Conservation (phyloP, 2,888 invertebrate species). For the Pyrgus malvae region DNA sequence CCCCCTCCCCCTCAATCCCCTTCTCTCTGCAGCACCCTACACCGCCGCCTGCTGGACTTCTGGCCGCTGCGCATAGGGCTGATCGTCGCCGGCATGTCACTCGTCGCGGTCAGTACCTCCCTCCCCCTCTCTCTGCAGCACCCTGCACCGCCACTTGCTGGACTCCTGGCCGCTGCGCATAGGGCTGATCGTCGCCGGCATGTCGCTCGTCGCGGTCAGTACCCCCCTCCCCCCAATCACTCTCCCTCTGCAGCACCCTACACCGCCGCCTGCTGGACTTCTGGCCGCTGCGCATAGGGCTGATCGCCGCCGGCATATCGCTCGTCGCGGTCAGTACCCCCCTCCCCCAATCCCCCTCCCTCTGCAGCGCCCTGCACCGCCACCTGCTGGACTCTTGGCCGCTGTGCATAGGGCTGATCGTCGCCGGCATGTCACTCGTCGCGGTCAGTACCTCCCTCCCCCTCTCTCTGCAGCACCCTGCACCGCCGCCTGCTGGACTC, state of each 20-base stretch:
- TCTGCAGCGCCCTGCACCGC: neutral
- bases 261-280: conserved; percentile 71
- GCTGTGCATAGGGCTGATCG: too few species aligned
- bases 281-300: conserved; percentile 84
- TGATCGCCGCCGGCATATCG: conserved; percentile 83
- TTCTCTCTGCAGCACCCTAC: neutral
- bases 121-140: neutral
- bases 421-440: too few species aligned
- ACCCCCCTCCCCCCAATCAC: neutral
- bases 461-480: too few species aligned
- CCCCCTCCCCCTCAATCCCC: neutral
- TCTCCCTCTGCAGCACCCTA: neutral
- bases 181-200: conserved; percentile 83
- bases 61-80: conserved; percentile 85
- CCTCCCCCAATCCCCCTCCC: too few species aligned
- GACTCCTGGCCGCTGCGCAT: conserved; percentile 86
- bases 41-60: conserved; percentile 83
- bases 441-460: too few species aligned
- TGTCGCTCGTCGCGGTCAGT: conserved; percentile 84
- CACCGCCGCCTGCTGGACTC: conserved; percentile 83
- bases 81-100: conserved; percentile 82
- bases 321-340: conserved; percentile 81
- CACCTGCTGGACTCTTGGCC: too few species aligned
- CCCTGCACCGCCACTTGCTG: conserved; percentile 73
- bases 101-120: conserved; percentile 80